Evolutionary conservation across 2,797 vertebrate genomes (phyloP), one percentile per base, ranked within the genome.

Genomic region (Parauchenoglanis ngamensis): DNA sequence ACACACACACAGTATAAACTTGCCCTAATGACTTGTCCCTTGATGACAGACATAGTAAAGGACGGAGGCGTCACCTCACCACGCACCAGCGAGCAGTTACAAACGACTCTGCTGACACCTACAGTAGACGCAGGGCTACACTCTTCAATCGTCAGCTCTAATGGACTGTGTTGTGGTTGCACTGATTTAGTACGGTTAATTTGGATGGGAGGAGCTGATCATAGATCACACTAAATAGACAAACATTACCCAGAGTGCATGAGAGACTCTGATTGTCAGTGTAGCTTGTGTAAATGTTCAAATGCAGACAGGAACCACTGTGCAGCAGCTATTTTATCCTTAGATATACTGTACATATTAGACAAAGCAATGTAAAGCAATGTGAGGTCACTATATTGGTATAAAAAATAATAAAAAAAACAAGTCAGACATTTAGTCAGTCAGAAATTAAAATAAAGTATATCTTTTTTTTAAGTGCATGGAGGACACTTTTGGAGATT

Each of bases 51-150:
- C 80, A 35, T 67, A 78, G 88, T 83, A 85, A 83, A 87, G n/a
- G 83, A 86, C 40, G 79, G 25, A 87, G 84, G 83, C 77, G 40
- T 87, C 80, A 54, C 77, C 11, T 59, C 49, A 28, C 11, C 15
- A 56, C 81, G 25, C 83, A 81, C 59, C 77, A 61, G 54, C 12
- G 75, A 65, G 67, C 85, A 31, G 57, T 82, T 83, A 65, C 68
- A 91, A 92, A 94, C 94, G 90, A 92, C 94, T 94, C 93, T 94
- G 92, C 92, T 95, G 95, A 95, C 95, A 96, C 94, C 94, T 96
- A 94, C 94, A 95, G 95, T 91, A 89, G 54, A 88, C 57, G 84
- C 87, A 56, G 44, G 52, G 85, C 87, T 89, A 61, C 86, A 81
- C 46, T 89, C 87, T 77, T 84, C 70, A 31, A 65, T 86, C 78